These are phyloP conservation scores for Nerophis lumbriciformis DNA, from an alignment of 2,113 vertebrate species.

Conservation along the genomic window DNA sequence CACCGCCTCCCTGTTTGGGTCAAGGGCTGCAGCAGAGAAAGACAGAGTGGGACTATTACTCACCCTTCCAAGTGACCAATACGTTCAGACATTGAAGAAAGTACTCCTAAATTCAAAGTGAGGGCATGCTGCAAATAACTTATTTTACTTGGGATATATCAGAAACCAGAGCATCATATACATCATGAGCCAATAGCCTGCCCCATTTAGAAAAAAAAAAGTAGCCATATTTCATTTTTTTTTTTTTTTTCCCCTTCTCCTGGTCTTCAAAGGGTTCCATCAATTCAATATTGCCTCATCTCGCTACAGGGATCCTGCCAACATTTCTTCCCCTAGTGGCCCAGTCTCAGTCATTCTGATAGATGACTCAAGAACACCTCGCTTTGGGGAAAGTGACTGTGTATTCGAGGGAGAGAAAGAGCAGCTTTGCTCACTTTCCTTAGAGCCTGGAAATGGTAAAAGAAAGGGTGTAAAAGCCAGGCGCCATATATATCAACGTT, in stretches of 20 bases:
- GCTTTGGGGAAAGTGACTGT: constrained; percentile 15
- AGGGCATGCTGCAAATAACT: constrained; percentile 14
- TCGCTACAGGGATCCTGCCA: constrained; percentile 46
- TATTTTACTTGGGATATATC: neutral
- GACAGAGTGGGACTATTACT: constrained; percentile 34
- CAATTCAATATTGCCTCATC: constrained; percentile 54
- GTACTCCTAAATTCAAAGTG: constrained; percentile 1
- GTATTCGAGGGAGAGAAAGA: neutral
- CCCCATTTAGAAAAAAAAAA: constrained; percentile 18
- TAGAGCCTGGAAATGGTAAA: constrained; percentile 32
- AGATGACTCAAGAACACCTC: constrained; percentile 53
- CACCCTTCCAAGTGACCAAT: constrained; percentile 14
- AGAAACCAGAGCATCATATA: constrained; percentile 19
- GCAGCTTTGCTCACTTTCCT: constrained; percentile 8
- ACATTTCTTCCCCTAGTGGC: constrained; percentile 35
- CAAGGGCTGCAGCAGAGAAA: constrained; percentile 67
- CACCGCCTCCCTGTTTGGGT: constrained; percentile 85
- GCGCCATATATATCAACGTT: neutral
- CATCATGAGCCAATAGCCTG: constrained; percentile 14
- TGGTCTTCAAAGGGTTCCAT: constrained; percentile 51
- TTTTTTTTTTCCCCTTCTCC: constrained; percentile 11
- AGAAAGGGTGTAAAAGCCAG: constrained; percentile 1
- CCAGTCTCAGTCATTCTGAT: constrained; percentile 52
- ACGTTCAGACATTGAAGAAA: constrained; percentile 10
- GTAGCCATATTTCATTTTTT: constrained; percentile 8